Evolutionary conservation across 2,797 vertebrate genomes (phyloP), one percentile per base, ranked within the genome.

Genomic region (Pempheris klunzingeri): DNA sequence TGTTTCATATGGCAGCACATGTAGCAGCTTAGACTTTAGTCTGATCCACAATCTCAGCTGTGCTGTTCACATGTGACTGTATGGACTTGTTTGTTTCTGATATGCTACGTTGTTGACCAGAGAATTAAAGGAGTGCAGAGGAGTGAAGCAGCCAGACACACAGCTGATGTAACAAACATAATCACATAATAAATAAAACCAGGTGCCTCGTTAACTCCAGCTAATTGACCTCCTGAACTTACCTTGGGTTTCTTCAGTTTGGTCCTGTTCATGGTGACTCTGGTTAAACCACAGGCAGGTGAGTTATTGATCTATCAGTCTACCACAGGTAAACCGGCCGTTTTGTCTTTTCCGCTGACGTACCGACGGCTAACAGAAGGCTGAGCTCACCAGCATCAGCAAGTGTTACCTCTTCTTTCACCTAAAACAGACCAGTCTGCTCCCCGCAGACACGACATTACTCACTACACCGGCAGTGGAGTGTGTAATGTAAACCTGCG

Each of bases 161-260:
- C 32, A 36, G 41, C 34, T 58, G 63, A n/a, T n/a, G n/a, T n/a
- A n/a, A n/a, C n/a, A n/a, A n/a, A n/a, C n/a, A n/a, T n/a, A n/a
- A n/a, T n/a, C n/a, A n/a, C n/a, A n/a, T n/a, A n/a, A n/a, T n/a
- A n/a, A n/a, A n/a, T n/a, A n/a, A n/a, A n/a, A n/a, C n/a, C n/a
- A n/a, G n/a, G n/a, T n/a, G n/a, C n/a, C n/a, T n/a, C n/a, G n/a
- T n/a, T n/a, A 20, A 13, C 5, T 0, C 13, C 6, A 14, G 5
- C 3, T 13, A 13, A 13, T 4, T 32, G 0, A 54, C 7, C 15
- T 9, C 0, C 43, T 44, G 18, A 11, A 64, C 90, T 83, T 57
- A 94, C 93, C 89, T 59, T 75, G 10, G 64, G 12, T 39, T 78
- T 93, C 86, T 81, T 92, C 44, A 89, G 46, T 13, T 87, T 92